Evolutionary conservation across 2,888 invertebrate species (phyloP), one percentile per base, ranked within the genome.

Genomic region (Zhuqinia jingwanae): DNA sequence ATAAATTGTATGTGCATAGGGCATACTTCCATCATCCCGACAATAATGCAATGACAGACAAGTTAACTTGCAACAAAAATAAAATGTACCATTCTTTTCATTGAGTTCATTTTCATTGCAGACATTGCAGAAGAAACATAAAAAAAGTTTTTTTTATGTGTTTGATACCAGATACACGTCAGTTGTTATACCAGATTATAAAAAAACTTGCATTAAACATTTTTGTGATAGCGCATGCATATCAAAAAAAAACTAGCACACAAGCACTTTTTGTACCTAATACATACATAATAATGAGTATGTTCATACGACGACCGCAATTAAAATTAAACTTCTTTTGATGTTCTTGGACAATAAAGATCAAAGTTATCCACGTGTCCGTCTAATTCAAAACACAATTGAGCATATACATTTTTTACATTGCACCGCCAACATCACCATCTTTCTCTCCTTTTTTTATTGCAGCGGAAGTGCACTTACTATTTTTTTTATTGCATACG

Each of bases 281-380:
- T n/a, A n/a, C n/a, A n/a, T n/a, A n/a, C n/a, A n/a, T n/a, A n/a
- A n/a, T n/a, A n/a, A n/a, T n/a, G n/a, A n/a, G 42, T 65, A 42
- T 30, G 50, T 50, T n/a, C n/a, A n/a, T n/a, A n/a, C n/a, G n/a
- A 70, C 70, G 70, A 70, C 47, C 50, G 22, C 70, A 70, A 70
- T 70, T 70, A 70, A 70, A 70, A 70, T 70, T 70, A 47, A 70
- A 70, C 70, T 70, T 70, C 22, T 58, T 58, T 65, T 73, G 47
- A 73, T 70, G 17, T 47, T 36, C 20, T 56, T 8, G 22, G 58
- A 60, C 22, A 78, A 78, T 78, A 77, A 56, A 58, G 53, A 58
- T 78, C 60, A 60, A 78, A 78, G 27, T 60, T 25, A 60, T 45
- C 58, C 60, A 78, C 56, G 56, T 58, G 58, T 60, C 36, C 56